These are phyloP conservation scores for Melangyna quadrimaculata DNA, from an alignment of 2,888 invertebrate genomes.

Conservation along the genomic window DNA sequence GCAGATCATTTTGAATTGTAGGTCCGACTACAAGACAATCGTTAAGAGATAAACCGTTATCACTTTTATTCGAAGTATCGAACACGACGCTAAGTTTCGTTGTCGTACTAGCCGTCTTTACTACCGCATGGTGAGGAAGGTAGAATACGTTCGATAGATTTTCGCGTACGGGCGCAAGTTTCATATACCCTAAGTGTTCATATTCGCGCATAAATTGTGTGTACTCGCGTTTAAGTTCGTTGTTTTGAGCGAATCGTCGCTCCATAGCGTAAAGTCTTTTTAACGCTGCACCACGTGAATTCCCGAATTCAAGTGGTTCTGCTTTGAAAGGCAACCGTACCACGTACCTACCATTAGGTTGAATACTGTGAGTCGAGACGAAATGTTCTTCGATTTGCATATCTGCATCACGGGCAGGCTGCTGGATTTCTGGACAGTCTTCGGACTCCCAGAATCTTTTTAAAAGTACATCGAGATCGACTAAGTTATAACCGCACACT, in stretches of 20 bases:
- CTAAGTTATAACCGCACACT: background rate
- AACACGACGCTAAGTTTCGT: slow-evolving; percentile 63
- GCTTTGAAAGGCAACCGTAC: background rate
- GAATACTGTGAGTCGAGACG: background rate
- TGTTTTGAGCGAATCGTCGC: slow-evolving; percentile 33
- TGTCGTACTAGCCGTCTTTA: slow-evolving; percentile 50
- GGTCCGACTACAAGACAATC: too few species aligned
- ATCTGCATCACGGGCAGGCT: background rate
- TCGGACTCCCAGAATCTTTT: background rate
- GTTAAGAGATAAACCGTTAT: too few species aligned
- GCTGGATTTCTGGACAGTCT: background rate
- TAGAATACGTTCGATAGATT: too few species aligned
- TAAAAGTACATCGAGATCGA: background rate
- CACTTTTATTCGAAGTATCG: slow-evolving; percentile 54
- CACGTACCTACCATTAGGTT: background rate
- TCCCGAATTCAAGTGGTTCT: background rate
- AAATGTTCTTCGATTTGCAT: background rate
- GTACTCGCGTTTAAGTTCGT: slow-evolving; percentile 32
- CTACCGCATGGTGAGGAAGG: slow-evolving; percentile 60
- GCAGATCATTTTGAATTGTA: background rate
- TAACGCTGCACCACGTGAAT: background rate
- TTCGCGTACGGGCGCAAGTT: slow-evolving; percentile 22
- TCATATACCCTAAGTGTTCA: too few species aligned
- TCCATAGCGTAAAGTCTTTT: slow-evolving; percentile 7
- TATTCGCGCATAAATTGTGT: slow-evolving; percentile 56